Conservation (phyloP, 2,888 invertebrate species). For the Sarcophaga caerulescens region DNA sequence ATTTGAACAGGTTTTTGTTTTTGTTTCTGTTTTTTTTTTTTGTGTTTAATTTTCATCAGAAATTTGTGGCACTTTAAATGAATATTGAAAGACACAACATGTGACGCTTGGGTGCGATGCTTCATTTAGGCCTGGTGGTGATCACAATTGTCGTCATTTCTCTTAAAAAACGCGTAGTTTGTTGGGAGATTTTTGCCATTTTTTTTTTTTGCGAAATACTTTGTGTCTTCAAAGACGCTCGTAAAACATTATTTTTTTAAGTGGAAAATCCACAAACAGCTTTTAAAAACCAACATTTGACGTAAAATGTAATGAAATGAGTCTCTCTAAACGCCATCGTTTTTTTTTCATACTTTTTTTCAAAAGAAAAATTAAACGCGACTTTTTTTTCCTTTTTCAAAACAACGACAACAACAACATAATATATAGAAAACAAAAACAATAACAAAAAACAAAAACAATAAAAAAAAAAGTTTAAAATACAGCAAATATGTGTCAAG, state of each 20-base stretch:
- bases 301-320: conserved; percentile 7
- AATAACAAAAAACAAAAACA: background rate
- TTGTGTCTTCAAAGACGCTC: background rate
- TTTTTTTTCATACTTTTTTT: conserved; percentile 6
- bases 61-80: too few relatives aligned
- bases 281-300: conserved; percentile 9
- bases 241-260: conserved; percentile 23
- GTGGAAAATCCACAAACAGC: conserved; percentile 55
- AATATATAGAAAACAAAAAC: background rate
- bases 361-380: conserved; percentile 13
- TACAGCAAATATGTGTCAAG: conserved; percentile 56
- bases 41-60: too few relatives aligned
- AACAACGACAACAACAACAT: background rate
- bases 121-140: too few relatives aligned
- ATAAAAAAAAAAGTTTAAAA: background rate
- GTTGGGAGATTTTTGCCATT: conserved; percentile 25
- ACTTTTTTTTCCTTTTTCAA: background rate
- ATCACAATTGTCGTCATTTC: conserved; percentile 42
- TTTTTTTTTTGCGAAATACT: conserved; percentile 12
- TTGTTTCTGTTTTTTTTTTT: too few relatives aligned
- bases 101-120: too few relatives aligned
- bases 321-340: conserved; percentile 1
- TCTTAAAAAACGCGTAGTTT: background rate
- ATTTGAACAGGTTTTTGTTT: conserved; percentile 12
- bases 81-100: too few relatives aligned